Evolutionary conservation across 2,888 invertebrate genomes (phyloP).

Genomic region (Drosophila suboccidentalis): DNA sequence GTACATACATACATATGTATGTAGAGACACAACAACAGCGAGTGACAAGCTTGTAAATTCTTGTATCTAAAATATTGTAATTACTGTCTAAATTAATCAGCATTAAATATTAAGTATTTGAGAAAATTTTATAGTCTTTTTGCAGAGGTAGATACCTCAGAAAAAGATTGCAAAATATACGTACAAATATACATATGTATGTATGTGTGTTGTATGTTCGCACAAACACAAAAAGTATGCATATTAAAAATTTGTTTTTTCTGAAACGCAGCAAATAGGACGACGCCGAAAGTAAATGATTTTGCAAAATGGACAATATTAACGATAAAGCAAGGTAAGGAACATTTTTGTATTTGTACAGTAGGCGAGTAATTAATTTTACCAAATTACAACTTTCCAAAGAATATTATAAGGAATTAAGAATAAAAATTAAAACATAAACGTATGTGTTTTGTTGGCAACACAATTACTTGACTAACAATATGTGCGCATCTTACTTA

Average conservation of each 20-base stretch:
- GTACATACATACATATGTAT: neutral
- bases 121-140: neutral
- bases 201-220: neutral
- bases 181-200: neutral
- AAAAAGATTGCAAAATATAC: neutral
- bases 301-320: slow-evolving; percentile 34
- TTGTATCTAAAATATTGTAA: slow-evolving; percentile 4
- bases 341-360: neutral
- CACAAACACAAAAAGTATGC: neutral
- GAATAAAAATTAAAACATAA: neutral
- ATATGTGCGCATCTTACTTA: no score
- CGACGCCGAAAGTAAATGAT: neutral
- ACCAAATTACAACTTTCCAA: neutral
- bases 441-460: no score
- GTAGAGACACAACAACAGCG: slow-evolving; percentile 9
- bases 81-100: neutral
- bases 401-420: neutral
- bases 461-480: no score
- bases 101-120: neutral
- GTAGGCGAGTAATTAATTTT: neutral
- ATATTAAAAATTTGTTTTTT: slow-evolving; percentile 7
- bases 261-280: slow-evolving; percentile 9
- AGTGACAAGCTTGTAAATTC: slow-evolving; percentile 17
- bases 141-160: neutral
- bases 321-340: slow-evolving; percentile 38